These are phyloP conservation scores for Gryllus longicercus DNA, from an alignment of 2,888 invertebrate species.

Conservation along the genomic window DNA sequence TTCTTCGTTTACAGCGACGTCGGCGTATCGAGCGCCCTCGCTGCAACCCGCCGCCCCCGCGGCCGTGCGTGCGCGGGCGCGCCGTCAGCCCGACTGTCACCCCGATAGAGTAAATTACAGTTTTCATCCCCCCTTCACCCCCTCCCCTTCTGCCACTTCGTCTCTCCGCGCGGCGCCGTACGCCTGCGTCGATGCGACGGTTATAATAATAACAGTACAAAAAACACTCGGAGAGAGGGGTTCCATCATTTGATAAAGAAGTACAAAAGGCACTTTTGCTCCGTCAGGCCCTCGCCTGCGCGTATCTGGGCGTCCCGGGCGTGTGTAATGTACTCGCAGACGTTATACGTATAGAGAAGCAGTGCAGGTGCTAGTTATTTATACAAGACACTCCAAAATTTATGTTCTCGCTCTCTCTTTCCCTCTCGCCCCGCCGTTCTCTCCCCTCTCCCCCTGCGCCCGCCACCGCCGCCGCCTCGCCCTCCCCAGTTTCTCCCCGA, in stretches of 20 bases:
- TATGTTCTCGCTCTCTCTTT: conserved; percentile 29
- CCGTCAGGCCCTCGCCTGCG: background rate
- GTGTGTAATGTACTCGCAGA: conserved; percentile 19
- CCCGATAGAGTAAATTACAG: conserved; percentile 31
- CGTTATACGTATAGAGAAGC: conserved; percentile 12
- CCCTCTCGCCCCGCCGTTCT: conserved; percentile 25
- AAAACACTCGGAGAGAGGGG: background rate
- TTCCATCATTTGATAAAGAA: conserved; percentile 31
- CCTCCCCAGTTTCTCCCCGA: conserved; percentile 20
- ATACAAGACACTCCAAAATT: conserved; percentile 34
- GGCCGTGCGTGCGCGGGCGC: background rate
- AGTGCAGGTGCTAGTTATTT: conserved; percentile 36
- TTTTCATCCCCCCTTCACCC: conserved; percentile 22
- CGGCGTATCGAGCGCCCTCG: conserved; percentile 25
- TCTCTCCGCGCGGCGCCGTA: conserved; percentile 4
- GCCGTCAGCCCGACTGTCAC: background rate
- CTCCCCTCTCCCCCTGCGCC: background rate
- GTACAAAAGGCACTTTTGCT: conserved; percentile 29
- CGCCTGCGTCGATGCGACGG: conserved; percentile 3
- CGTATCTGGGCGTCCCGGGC: background rate
- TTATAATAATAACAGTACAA: conserved; percentile 23
- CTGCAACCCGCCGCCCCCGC: background rate
- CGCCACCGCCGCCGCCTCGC: background rate
- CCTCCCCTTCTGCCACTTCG: background rate
- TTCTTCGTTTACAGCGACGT: conserved; percentile 3